Evolutionary conservation across 2,113 vertebrate species (phyloP), one percentile per base, ranked within the genome.

Genomic region (Pelmatolapia mariae): DNA sequence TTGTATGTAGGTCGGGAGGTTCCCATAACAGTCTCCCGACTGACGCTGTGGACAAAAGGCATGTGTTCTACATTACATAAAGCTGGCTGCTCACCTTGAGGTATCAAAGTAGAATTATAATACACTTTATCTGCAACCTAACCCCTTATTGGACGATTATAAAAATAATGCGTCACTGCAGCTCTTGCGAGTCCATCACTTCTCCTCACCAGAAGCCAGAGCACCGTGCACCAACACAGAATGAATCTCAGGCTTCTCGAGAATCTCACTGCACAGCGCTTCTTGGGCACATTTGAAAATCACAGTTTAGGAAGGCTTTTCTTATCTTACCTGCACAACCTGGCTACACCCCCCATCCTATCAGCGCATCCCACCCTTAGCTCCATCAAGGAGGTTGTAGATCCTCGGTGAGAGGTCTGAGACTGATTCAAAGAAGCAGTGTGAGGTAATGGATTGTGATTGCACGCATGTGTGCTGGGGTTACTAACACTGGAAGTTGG

Each of bases 91-190:
- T 93, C 86, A 92, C 87, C 90, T 93, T 93, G 79, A 91, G 66
- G 68, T 81, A 89, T 79, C 66, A 81, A 61, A 80, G 86, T n/a
- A 36, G 87, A 92, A 91, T 85, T 92, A 68, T 85, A 92, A 89
- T 26, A 63, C 38, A 29, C 2, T 10, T 36, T 79, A 87, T 50
- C 24, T 53, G 91, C 82, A 92, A 26, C 16, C 71, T 80, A 82
- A 87, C 16, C 22, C 40, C 81, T 89, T 78, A 3, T 53, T 84
- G 45, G 10, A 83, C 1, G 7, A 29, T 36, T 40, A 13, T 45
- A 33, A 24, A 79, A 81, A 79, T 24, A 31, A 31, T 31, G 43
- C 4, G 7, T 63, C 18, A 36, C 43, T 31, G 80, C 66, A 82
- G 52, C 33, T 81, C 22, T 81, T 85, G 91, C 6, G 81, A 82